Conservation (phyloP, 1,140 invertebrate species). For the Idris sp. region DNA sequence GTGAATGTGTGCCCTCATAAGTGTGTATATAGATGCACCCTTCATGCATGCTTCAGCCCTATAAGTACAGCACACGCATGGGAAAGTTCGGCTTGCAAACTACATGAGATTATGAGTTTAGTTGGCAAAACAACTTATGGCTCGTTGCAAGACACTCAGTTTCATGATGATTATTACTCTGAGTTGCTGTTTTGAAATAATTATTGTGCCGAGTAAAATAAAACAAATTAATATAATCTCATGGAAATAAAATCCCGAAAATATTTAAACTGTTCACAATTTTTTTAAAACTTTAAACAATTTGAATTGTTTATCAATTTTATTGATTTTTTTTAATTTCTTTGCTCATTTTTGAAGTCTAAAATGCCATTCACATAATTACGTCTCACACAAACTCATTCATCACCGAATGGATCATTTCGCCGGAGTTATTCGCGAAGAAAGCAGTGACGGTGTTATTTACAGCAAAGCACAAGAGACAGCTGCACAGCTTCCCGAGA, state of each 20-base stretch:
- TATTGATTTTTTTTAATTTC: too few relatives aligned
- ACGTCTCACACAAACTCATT: constrained; percentile 40
- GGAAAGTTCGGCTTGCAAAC: constrained; percentile 76
- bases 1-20: constrained; percentile 59
- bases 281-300: too few relatives aligned
- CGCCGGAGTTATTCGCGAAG: constrained; percentile 37
- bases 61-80: constrained; percentile 68
- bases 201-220: too few relatives aligned
- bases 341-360: too few relatives aligned
- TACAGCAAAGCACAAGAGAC: constrained; percentile 50
- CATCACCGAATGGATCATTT: constrained; percentile 55
- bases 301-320: too few relatives aligned
- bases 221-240: too few relatives aligned
- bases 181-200: constrained; percentile 8
- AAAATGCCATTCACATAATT: constrained; percentile 40
- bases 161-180: constrained; percentile 71
- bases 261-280: too few relatives aligned
- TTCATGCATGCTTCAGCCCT: constrained; percentile 67
- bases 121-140: constrained; percentile 70
- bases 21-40: constrained; percentile 48
- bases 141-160: constrained; percentile 62
- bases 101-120: constrained; percentile 77
- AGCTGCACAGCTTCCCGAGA: constrained; percentile 63
- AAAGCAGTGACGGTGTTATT: constrained; percentile 54
- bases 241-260: too few relatives aligned